Percentiles rank a stretch among this genome's conserved stretches.
These are phyloP conservation scores for Zoanthus sociatus DNA, from an alignment of 92 coral and sea anemone genomes.

Conservation along the genomic window DNA sequence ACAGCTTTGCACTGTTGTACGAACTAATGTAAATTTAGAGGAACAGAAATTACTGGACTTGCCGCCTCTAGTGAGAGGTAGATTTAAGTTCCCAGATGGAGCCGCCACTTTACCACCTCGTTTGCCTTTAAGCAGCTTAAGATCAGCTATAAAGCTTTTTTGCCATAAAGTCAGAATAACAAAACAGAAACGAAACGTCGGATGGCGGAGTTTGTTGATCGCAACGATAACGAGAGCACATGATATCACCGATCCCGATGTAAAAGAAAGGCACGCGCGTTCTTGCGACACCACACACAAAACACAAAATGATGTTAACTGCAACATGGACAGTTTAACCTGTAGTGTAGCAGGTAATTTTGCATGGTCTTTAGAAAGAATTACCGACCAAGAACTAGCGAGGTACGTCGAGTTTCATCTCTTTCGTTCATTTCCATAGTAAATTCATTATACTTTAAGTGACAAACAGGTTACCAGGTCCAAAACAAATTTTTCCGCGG, in stretches of 20 bases:
- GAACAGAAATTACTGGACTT: conserved; percentile 72
- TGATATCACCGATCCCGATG: conserved; percentile 13
- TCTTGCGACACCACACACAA: conserved; percentile 2
- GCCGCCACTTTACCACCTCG: conserved; percentile 80
- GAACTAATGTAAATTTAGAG: conserved; percentile 80
- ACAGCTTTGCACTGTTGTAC: conserved; percentile 93
- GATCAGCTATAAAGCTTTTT: conserved; percentile 75
- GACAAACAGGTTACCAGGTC: too few relatives aligned
- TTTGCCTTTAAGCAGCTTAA: conserved; percentile 75
- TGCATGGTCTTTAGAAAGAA: conserved; percentile 80
- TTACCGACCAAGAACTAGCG: conserved; percentile 86
- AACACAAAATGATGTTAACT: not conserved
- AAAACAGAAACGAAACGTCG: conserved; percentile 50
- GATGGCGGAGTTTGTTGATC: conserved; percentile 58
- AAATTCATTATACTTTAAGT: too few relatives aligned
- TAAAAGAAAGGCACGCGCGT: not conserved
- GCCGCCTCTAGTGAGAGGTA: conserved; percentile 69
- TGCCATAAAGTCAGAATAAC: conserved; percentile 82
- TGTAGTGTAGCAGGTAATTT: conserved; percentile 61
- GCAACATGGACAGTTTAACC: conserved; percentile 8
- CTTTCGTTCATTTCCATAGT: too few relatives aligned
- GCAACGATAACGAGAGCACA: not conserved
- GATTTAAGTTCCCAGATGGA: conserved; percentile 77
- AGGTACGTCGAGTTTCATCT: conserved; percentile 59
- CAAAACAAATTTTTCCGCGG: too few relatives aligned